These are phyloP conservation scores for Blastomussa wellsi DNA, from an alignment of 92 coral and sea anemone species.

Conservation along the genomic window DNA sequence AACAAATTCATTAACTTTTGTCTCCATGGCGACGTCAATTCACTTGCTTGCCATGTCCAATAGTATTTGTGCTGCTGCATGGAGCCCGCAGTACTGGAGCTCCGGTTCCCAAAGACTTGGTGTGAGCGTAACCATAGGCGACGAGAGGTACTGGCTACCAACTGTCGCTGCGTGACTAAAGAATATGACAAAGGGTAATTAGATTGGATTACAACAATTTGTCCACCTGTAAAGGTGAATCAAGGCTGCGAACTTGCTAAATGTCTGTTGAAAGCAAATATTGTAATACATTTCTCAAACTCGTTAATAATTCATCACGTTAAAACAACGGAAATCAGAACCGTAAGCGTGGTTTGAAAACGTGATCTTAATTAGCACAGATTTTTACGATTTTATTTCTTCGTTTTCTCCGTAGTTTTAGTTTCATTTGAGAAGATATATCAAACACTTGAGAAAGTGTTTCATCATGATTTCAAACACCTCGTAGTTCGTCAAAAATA, in stretches of 20 bases:
- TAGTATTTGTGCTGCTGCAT: conserved; percentile 44
- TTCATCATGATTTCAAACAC: no score
- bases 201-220: neutral
- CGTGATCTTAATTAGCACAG: neutral
- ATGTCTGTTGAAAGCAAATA: no score
- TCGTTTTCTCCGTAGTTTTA: neutral
- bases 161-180: conserved; percentile 26
- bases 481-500: no score
- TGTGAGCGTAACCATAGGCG: conserved; percentile 25
- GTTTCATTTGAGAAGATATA: no score
- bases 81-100: conserved; percentile 33
- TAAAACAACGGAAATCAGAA: no score
- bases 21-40: neutral
- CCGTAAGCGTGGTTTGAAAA: no score
- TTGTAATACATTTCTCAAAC: no score
- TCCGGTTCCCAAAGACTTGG: conserved; percentile 42
- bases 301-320: no score
- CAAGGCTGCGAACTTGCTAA: neutral
- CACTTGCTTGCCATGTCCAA: conserved; percentile 49
- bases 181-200: neutral
- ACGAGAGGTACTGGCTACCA: conserved; percentile 19
- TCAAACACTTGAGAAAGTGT: no score
- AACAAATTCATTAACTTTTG: neutral
- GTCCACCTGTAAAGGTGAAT: neutral
- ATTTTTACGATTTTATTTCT: neutral